Percentiles rank a stretch among this genome's conserved stretches.
These are phyloP conservation scores for Polyploca ridens DNA, from an alignment of 2,888 invertebrate genomes.

Conservation along the genomic window DNA sequence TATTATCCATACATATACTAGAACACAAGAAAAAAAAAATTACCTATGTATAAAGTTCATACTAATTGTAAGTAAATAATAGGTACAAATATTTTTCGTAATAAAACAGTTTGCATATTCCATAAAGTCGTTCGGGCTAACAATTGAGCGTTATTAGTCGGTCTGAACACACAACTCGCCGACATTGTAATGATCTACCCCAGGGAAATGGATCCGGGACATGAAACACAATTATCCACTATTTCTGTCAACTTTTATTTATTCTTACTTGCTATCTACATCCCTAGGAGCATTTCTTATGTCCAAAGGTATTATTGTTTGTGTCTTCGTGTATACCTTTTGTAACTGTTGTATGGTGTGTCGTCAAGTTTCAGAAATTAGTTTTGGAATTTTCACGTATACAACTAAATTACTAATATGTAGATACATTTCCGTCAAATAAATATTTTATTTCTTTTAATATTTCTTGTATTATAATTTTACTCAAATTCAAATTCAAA, in stretches of 20 bases:
- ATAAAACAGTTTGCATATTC: slow-evolving; percentile 15
- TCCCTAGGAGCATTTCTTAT: slow-evolving; percentile 25
- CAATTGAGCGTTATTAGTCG: slow-evolving; percentile 48
- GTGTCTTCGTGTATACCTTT: slow-evolving; percentile 8
- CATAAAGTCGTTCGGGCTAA: slow-evolving; percentile 11
- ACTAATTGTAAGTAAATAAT: background rate
- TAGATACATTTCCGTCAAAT: too few species aligned
- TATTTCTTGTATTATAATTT: too few species aligned
- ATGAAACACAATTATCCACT: slow-evolving; percentile 64
- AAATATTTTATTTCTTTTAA: too few species aligned
- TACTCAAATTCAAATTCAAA: too few species aligned
- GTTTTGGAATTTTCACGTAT: background rate
- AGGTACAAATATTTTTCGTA: background rate
- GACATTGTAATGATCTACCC: slow-evolving; percentile 55
- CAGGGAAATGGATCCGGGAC: slow-evolving; percentile 57
- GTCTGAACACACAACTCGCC: slow-evolving; percentile 38
- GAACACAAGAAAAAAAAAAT: background rate
- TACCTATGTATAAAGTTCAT: too few species aligned
- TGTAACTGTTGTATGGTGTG: background rate
- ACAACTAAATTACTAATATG: too few species aligned
- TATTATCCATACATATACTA: background rate
- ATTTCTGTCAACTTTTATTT: slow-evolving; percentile 62
- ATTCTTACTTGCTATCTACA: slow-evolving; percentile 32
- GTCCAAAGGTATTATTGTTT: slow-evolving; percentile 7
- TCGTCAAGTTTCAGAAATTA: background rate